Evolutionary conservation across 2,888 invertebrate species (phyloP).

Genomic region (Drosophila subquinaria): DNA sequence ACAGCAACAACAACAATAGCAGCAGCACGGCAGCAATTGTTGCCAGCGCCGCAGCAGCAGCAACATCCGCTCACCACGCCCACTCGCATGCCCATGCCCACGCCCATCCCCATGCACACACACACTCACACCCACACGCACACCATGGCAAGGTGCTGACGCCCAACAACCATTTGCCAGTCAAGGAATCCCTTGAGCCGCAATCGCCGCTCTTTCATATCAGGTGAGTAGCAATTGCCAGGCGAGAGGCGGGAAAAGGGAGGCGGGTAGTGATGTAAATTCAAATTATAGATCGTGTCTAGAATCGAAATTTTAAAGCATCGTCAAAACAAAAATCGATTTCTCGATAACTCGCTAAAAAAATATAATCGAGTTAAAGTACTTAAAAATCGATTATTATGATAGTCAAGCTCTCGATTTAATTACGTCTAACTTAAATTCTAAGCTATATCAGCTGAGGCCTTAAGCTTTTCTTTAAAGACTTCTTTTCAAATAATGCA

Average conservation of each 20-base stretch:
- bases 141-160: conserved; percentile 82
- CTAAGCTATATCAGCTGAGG: too few relatives aligned
- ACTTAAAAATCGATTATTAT: too few relatives aligned
- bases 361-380: too few relatives aligned
- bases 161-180: conserved; percentile 82
- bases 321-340: too few relatives aligned
- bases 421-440: too few relatives aligned
- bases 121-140: conserved; percentile 61
- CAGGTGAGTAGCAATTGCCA: conserved; percentile 71
- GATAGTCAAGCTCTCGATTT: too few relatives aligned
- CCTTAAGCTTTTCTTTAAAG: too few relatives aligned
- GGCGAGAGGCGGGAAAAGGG: background rate
- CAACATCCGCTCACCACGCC: conserved; percentile 64
- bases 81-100: conserved; percentile 63
- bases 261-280: too few relatives aligned
- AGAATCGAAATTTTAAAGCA: too few relatives aligned
- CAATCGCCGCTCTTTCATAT: conserved; percentile 86
- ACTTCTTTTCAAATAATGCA: too few relatives aligned
- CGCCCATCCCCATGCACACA: conserved; percentile 46
- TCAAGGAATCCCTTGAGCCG: conserved; percentile 84
- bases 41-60: conserved; percentile 66
- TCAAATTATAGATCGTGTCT: too few relatives aligned
- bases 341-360: too few relatives aligned
- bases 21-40: conserved; percentile 64
- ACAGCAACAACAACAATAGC: conserved; percentile 35